Base-by-base conservation (phyloP, 2,113 vertebrate genomes). In the Phoxinus phoxinus region DNA sequence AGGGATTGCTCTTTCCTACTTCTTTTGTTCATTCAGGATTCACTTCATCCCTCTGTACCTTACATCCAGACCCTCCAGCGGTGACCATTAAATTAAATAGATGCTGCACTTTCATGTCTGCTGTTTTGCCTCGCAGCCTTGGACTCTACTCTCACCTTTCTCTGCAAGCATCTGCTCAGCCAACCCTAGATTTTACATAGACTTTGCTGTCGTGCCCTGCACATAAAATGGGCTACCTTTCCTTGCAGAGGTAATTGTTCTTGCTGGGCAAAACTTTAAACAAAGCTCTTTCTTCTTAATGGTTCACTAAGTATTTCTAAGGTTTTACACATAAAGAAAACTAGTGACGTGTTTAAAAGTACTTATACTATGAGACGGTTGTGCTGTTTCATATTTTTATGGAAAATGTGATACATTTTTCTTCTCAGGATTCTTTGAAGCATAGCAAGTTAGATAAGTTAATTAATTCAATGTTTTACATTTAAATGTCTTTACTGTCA, bases 121-220 rank as follows among this genome's bases (percentile, higher is more conserved):
- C 2, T 84, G 44, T 87, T 69, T 65, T 84, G 35, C 82, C 81
- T 81, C 21, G 58, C 53, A 84, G 84, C 85, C 69, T 51, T 46
- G n/a, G 72, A 87, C 80, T 63, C 15, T 53, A 51, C 74, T 76
- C 25, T 79, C 77, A 77, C 85, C 83, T 83, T 89, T 58, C 58
- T 88, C 44, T 69, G 23, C n/a, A 58, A 79, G 65, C 88, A 87
- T 80, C 78, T 79, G 83, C 72, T 83, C 83, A 78, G 53, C 63
- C 73, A n/a, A 65, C n/a, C 67, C 58, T 74, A 74, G 53, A 87
- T 85, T 83, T 83, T 30, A 83, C 85, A 77, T 76, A 35, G 30
- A 78, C 76, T 61, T 76, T 44, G 25, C 46, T 84, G 23, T 77
- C 51, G 21, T 61, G 63, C 53, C 48, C 53, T 13, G 74, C 56